phyloP scores from a whole-genome alignment of 2,888 invertebrate species.

The Pterobdella sp. region DNA sequence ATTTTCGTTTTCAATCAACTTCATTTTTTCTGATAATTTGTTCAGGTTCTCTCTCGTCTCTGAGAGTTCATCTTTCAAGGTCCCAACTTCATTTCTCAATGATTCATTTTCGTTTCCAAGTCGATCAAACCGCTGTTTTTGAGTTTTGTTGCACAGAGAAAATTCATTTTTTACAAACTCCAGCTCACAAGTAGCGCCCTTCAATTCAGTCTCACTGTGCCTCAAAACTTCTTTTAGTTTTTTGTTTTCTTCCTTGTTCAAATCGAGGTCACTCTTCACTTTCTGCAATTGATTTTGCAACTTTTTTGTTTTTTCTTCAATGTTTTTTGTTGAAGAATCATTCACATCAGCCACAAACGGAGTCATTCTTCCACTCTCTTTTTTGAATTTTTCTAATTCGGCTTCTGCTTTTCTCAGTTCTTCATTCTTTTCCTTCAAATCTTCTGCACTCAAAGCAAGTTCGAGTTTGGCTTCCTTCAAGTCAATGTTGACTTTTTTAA shows the following conservation, averaged over 20 bases:
- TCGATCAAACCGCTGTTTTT: constrained; percentile 15
- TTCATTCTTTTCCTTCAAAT: constrained; percentile 25
- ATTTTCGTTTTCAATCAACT: constrained; percentile 11
- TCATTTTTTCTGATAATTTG: not conserved
- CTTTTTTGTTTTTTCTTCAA: constrained; percentile 5
- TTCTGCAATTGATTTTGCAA: constrained; percentile 22
- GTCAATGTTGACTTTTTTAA: constrained; percentile 24
- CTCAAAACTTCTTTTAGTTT: constrained; percentile 26
- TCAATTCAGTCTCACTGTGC: constrained; percentile 15
- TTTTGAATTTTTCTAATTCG: constrained; percentile 20
- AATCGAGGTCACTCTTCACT: constrained; percentile 18
- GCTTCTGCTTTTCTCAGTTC: constrained; percentile 26
- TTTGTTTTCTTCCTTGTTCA: constrained; percentile 12
- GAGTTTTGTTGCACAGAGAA: constrained; percentile 15
- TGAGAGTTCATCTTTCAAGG: constrained; percentile 14
- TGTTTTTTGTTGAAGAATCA: not conserved
- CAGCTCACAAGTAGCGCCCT: constrained; percentile 23
- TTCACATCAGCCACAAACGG: not conserved
- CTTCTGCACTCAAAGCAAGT: constrained; percentile 21
- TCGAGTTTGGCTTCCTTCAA: constrained; percentile 22
- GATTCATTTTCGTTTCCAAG: constrained; percentile 25
- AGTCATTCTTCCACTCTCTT: not conserved
- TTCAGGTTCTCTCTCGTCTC: constrained; percentile 26
- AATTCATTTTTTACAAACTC: constrained; percentile 28
- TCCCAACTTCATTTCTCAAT: constrained; percentile 25